phyloP scores from a whole-genome alignment of 2,113 vertebrate genomes.

The Dendrocopos noguchii region DNA sequence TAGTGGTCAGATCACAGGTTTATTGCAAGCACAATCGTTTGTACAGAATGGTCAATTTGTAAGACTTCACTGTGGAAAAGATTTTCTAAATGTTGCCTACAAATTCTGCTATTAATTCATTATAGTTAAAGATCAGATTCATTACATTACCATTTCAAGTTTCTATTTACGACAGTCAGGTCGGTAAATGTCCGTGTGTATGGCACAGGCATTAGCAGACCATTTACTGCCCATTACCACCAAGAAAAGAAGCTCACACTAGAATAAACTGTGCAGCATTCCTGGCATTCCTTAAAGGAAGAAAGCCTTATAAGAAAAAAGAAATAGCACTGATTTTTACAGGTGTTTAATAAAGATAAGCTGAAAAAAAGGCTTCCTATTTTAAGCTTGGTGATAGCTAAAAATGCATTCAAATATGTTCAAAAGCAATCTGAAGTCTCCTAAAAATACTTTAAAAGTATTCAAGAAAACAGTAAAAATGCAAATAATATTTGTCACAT shows the following conservation, averaged over 20 bases:
- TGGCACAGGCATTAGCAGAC: neutral
- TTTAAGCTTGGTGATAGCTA: constrained; percentile 78
- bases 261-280: constrained; percentile 73
- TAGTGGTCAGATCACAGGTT: neutral
- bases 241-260: constrained; percentile 43
- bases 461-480: constrained; percentile 78
- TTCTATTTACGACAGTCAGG: constrained; percentile 47
- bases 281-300: constrained; percentile 77
- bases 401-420: constrained; percentile 80
- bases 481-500: constrained; percentile 80
- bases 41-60: constrained; percentile 34
- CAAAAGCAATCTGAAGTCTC: constrained; percentile 80
- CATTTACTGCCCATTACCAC: constrained; percentile 55
- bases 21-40: neutral
- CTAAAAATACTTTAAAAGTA: constrained; percentile 79
- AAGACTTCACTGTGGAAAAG: constrained; percentile 47
- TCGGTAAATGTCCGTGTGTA: constrained; percentile 46
- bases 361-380: constrained; percentile 79
- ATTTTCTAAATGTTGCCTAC: constrained; percentile 16
- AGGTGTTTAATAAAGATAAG: constrained; percentile 87
- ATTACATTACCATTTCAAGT: constrained; percentile 35
- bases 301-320: constrained; percentile 74
- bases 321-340: constrained; percentile 80
- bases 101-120: constrained; percentile 31
- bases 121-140: constrained; percentile 20